Evolutionary conservation across 1,140 invertebrate genomes (phyloP).

Genomic region (Drosophila seguyi): DNA sequence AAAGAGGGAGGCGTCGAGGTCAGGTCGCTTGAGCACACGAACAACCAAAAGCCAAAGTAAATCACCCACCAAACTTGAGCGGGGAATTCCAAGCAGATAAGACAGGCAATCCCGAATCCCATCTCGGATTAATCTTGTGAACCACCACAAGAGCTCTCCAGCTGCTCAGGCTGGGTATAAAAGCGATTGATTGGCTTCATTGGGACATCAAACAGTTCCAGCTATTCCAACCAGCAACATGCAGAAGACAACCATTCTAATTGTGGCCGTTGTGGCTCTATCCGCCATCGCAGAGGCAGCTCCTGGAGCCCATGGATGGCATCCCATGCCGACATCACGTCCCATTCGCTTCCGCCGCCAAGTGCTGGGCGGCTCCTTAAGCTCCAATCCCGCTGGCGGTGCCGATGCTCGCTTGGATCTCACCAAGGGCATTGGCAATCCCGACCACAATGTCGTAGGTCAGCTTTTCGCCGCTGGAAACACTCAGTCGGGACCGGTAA

Average conservation of each 20-base stretch:
- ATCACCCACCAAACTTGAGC: constrained; percentile 21
- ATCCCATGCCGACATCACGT: constrained; percentile 27
- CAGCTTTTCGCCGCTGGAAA: constrained; percentile 75
- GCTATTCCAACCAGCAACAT: constrained; percentile 40
- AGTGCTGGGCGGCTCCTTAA: constrained; percentile 64
- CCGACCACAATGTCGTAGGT: constrained; percentile 71
- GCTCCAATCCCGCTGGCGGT: constrained; percentile 69
- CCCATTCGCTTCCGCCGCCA: constrained; percentile 64
- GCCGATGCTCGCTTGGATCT: constrained; percentile 63
- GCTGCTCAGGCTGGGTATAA: constrained; percentile 33
- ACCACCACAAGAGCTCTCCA: constrained; percentile 47
- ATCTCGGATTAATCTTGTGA: constrained; percentile 38
- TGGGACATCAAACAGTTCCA: constrained; percentile 35
- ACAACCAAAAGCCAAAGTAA: constrained; percentile 24
- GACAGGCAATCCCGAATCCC: background rate
- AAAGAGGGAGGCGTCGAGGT: constrained; percentile 22
- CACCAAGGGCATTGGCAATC: constrained; percentile 65
- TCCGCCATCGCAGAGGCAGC: constrained; percentile 51
- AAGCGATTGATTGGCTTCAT: background rate
- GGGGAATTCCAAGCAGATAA: constrained; percentile 62
- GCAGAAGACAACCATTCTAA: constrained; percentile 56
- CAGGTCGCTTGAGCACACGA: constrained; percentile 9
- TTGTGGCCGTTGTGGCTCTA: constrained; percentile 58
- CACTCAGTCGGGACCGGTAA: constrained; percentile 61
- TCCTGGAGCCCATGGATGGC: constrained; percentile 48